Evolutionary conservation across 2,113 vertebrate species (phyloP), one percentile per base, ranked within the genome.

Genomic region (Colossoma macropomum): DNA sequence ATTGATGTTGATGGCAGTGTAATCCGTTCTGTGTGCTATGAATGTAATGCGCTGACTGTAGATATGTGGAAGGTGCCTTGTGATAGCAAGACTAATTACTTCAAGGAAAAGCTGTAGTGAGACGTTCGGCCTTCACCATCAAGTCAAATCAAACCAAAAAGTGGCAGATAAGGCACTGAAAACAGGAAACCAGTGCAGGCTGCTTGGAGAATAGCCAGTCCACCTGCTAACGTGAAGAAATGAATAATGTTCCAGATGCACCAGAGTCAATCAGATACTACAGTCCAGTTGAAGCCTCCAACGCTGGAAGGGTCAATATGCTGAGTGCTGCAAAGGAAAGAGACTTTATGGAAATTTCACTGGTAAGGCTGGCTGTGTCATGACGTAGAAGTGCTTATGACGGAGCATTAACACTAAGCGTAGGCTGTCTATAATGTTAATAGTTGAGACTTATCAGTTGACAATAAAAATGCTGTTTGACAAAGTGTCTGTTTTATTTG

Each of bases 391-490:
- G 59, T 62, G 59, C 59, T 62, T 62, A 62, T 62, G 59, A 62
- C 59, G 59, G 59, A 62, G 59, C 59, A 27, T 62, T 27, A 62
- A 62, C 59, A 62, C 59, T 62, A 62, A 71, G 38, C 27, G 34
- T 45, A 71, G 34, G 19, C 9, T 45, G 23, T 10, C 25, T 45
- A 12, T 41, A 8, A 71, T 45, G 10, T 45, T 71, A 41, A 71
- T n/a, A 23, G 68, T n/a, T 19, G 32, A 25, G 17, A 23, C 21
- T 71, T 69, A 38, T 69, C 34, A 38, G 3, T 34, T 45, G 68
- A 71, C 32, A 69, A 71, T 71, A 71, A 71, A 69, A 71, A n/a
- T n/a, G 38, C 1, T 23, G 34, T 66, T 66, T 79, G 48, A 78
- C 11, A 17, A 59, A 63, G 13, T 19, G 21, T 38, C 38, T 11